A percentile compares a stretch with the other conserved stretches of the same genome.
Evolutionary conservation across 2,888 invertebrate species (phyloP).

Genomic region (Lymantria dispar): DNA sequence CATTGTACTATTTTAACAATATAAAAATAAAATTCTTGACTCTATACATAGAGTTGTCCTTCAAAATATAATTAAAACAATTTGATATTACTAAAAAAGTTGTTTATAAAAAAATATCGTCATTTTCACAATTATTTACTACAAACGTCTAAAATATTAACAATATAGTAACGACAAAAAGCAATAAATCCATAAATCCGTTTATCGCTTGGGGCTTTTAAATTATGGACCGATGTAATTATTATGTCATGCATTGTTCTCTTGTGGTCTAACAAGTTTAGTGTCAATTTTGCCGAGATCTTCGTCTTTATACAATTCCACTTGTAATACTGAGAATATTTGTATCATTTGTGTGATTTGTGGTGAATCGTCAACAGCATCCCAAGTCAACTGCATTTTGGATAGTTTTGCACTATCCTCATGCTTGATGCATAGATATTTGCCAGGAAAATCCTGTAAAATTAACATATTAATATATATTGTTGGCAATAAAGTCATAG

Average conservation of each 20-base stretch:
- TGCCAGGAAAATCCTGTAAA: slow-evolving; percentile 70
- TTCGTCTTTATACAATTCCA: slow-evolving; percentile 65
- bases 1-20: neutral
- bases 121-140: neutral
- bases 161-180: neutral
- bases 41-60: neutral
- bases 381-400: slow-evolving; percentile 70
- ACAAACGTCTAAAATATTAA: neutral
- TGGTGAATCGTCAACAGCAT: slow-evolving; percentile 41
- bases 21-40: neutral
- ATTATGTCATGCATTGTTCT: neutral
- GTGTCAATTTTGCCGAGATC: slow-evolving; percentile 70
- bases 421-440: slow-evolving; percentile 61
- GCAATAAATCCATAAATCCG: neutral
- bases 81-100: neutral
- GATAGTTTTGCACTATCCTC: slow-evolving; percentile 60
- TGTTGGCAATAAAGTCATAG: neutral
- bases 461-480: neutral
- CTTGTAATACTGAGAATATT: slow-evolving; percentile 65
- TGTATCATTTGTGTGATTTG: slow-evolving; percentile 59
- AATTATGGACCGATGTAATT: neutral
- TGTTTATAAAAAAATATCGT: neutral
- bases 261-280: slow-evolving; percentile 59
- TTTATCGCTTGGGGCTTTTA: neutral
- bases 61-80: neutral